A percentile compares a stretch with the other conserved stretches of the same genome.
Evolutionary conservation across 2,797 vertebrate species (phyloP).

Genomic region (Alauda arvensis): DNA sequence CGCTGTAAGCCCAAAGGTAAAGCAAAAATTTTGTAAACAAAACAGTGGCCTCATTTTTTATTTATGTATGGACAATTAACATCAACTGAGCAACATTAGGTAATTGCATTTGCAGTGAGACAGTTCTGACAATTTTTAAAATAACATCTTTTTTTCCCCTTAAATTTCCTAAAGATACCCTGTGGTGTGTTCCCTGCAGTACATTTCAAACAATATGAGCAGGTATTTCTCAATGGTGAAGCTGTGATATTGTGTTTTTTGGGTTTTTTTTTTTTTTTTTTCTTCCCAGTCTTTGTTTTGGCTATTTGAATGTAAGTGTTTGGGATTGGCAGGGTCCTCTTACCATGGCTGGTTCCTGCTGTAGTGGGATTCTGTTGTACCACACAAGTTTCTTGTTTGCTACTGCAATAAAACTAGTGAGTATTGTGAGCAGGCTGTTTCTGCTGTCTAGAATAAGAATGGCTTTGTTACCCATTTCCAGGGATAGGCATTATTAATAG

Average conservation of each 20-base stretch:
- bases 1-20: not conserved
- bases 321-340: not conserved
- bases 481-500: not conserved
- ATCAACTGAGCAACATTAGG: not conserved
- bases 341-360: not conserved
- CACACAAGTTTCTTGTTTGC: not conserved
- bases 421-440: not conserved
- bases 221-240: not conserved
- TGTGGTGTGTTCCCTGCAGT: not conserved
- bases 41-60: not conserved
- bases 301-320: not conserved
- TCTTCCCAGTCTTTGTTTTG: not conserved
- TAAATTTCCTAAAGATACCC: not conserved
- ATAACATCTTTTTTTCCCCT: rapidly evolving
- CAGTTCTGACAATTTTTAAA: not conserved
- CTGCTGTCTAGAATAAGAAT: not conserved
- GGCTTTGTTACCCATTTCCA: not conserved
- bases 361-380: not conserved
- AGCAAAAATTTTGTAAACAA: not conserved
- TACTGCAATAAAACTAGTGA: not conserved
- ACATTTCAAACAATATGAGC: rapidly evolving
- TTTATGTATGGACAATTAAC: not conserved
- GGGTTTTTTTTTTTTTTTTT: not conserved
- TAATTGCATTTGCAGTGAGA: not conserved
- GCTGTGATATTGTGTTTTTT: not conserved